phyloP scores from a whole-genome alignment of 2,113 vertebrate genomes.

The Neolamprologus devosi region DNA sequence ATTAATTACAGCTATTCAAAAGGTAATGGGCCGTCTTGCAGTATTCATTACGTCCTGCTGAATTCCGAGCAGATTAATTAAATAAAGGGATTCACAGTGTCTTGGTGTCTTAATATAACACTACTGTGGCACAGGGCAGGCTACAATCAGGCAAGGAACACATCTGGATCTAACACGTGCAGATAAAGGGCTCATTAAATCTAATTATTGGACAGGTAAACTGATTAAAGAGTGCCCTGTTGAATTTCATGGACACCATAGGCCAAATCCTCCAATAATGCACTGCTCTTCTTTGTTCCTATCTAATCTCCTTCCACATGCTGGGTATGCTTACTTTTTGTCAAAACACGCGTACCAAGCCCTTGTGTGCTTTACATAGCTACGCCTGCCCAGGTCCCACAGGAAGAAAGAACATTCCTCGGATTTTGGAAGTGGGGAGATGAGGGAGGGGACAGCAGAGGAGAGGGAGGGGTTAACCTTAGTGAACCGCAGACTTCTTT shows the following conservation, averaged over 20 bases:
- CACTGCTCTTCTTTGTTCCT: conserved; percentile 1
- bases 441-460: conserved; percentile 13
- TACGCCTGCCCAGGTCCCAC: conserved; percentile 61
- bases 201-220: conserved; percentile 31
- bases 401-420: conserved; percentile 74
- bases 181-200: conserved; percentile 28
- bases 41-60: conserved; percentile 48
- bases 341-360: conserved; percentile 1
- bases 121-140: background rate
- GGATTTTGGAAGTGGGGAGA: conserved; percentile 59
- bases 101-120: conserved; percentile 30
- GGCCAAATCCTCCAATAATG: background rate
- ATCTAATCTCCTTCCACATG: conserved; percentile 14
- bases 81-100: background rate
- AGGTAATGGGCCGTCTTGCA: conserved; percentile 41
- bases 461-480: conserved; percentile 27
- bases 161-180: conserved; percentile 27
- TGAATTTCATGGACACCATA: conserved; percentile 8
- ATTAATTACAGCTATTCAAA: conserved; percentile 43
- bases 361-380: conserved; percentile 24
- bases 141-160: background rate
- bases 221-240: conserved; percentile 18
- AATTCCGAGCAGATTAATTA: conserved; percentile 40
- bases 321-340: conserved; percentile 40
- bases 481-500: conserved; percentile 41